Evolutionary conservation across 2,888 invertebrate species (phyloP).

Genomic region (Subacronicta megacephala): DNA sequence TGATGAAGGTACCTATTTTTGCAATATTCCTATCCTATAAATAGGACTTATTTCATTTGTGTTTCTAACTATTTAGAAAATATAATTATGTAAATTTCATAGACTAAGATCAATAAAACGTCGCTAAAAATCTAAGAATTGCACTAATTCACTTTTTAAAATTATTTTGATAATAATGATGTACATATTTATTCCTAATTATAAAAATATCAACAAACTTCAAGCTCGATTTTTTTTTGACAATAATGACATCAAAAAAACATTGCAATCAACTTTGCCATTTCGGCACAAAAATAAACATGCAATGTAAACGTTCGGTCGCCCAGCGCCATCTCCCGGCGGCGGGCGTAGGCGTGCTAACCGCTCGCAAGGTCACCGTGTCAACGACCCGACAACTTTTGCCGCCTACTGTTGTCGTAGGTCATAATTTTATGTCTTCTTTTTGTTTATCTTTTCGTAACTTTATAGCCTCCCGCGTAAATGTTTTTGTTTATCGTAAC

Average conservation of each 20-base stretch:
- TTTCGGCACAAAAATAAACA: slow-evolving; percentile 50
- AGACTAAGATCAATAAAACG: no score
- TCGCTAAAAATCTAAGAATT: no score
- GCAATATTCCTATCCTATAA: no score
- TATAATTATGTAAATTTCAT: no score
- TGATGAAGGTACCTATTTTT: no score
- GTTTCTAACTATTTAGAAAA: no score
- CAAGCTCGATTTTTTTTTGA: no score
- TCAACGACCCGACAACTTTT: slow-evolving; percentile 89
- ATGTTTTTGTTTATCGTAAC: slow-evolving; percentile 69
- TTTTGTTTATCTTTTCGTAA: slow-evolving; percentile 90
- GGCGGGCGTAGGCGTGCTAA: slow-evolving; percentile 67
- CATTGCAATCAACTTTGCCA: slow-evolving; percentile 31
- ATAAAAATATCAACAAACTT: neutral
- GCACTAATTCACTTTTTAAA: no score
- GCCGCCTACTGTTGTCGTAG: slow-evolving; percentile 89
- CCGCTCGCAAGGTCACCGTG: slow-evolving; percentile 85
- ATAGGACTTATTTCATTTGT: no score
- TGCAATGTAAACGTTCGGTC: slow-evolving; percentile 39
- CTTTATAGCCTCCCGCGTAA: slow-evolving; percentile 84
- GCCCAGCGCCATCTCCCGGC: slow-evolving; percentile 78
- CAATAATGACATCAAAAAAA: slow-evolving; percentile 23
- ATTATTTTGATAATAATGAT: no score
- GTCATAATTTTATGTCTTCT: slow-evolving; percentile 90
- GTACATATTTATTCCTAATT: no score